Percentiles rank a stretch among this genome's conserved stretches.
Conservation (phyloP, 2,113 vertebrate species). For the Rhinoptilus africanus region DNA sequence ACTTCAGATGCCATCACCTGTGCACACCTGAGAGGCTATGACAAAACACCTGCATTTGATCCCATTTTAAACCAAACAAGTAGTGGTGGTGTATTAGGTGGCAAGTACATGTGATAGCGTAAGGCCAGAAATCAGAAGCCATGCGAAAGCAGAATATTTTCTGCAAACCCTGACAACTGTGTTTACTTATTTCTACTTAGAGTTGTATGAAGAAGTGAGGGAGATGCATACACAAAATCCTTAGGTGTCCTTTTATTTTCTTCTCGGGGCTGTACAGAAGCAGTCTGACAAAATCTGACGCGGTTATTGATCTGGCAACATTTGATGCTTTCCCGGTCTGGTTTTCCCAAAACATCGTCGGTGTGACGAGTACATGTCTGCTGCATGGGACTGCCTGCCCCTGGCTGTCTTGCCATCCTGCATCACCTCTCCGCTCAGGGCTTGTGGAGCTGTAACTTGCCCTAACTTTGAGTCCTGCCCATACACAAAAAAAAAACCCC, state of each 20-base stretch:
- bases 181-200: neutral
- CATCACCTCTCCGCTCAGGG: neutral
- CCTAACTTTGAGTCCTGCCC: neutral
- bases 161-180: neutral
- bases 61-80: neutral
- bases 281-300: neutral
- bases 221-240: rapidly evolving
- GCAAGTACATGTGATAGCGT: neutral
- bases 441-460: neutral
- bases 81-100: neutral
- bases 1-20: neutral
- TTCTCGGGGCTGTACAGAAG: neutral
- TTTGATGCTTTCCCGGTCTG: neutral
- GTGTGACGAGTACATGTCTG: neutral
- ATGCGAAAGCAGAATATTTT: neutral
- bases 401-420: neutral
- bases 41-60: neutral
- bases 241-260: neutral
- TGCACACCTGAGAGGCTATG: neutral
- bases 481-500: rapidly evolving
- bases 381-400: neutral
- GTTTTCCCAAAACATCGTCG: neutral
- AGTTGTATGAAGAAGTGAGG: neutral
- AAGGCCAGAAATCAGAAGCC: neutral
- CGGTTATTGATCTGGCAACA: neutral